These are phyloP conservation scores for Chaetorhynchus papuensis DNA, from an alignment of 2,113 vertebrate genomes.

Conservation along the genomic window DNA sequence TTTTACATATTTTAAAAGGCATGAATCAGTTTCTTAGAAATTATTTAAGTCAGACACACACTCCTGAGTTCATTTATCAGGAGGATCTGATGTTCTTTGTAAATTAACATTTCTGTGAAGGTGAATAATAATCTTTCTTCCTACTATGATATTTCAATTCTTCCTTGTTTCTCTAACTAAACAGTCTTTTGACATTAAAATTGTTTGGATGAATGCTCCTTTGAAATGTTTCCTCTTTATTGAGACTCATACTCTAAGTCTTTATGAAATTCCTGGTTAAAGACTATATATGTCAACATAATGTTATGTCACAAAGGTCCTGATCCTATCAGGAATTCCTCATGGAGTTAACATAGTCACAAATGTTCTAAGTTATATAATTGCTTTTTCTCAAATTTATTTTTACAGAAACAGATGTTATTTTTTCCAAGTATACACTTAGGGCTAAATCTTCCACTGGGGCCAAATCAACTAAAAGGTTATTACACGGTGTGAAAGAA, in stretches of 20 bases:
- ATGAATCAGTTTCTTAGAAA: not conserved
- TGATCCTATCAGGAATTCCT: not conserved
- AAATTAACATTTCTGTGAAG: not conserved
- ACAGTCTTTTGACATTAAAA: not conserved
- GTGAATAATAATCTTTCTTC: not conserved
- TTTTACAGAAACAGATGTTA: conserved; percentile 8
- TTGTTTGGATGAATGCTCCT: not conserved
- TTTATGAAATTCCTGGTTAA: not conserved
- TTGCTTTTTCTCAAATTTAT: not conserved
- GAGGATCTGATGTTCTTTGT: not conserved
- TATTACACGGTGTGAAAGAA: not conserved
- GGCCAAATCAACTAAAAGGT: not conserved
- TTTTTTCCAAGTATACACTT: not conserved
- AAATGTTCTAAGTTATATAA: not conserved
- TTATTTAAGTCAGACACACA: not conserved
- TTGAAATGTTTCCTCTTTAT: not conserved
- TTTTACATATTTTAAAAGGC: not conserved
- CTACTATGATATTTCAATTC: not conserved
- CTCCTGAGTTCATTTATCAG: not conserved
- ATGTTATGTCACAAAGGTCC: not conserved
- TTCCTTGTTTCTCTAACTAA: not conserved
- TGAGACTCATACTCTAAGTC: not conserved
- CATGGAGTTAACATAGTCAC: not conserved
- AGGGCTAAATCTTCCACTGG: not conserved
- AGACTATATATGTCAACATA: not conserved